Evolutionary conservation across 2,888 invertebrate species (phyloP), one percentile per base, ranked within the genome.

Genomic region (Ecdyonurus torrentis): DNA sequence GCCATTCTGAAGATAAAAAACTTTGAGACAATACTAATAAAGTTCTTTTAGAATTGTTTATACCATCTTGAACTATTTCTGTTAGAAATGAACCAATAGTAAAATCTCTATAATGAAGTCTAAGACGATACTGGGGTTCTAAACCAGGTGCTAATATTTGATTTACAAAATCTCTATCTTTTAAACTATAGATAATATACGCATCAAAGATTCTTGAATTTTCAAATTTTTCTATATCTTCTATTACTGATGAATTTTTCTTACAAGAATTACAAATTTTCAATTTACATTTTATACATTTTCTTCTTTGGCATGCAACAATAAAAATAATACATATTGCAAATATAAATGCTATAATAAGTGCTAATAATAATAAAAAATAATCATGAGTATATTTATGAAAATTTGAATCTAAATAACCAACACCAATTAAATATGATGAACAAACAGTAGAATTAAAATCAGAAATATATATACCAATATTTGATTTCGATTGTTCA

Each of bases 1-100:
- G 87, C 96, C 96, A 97, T 78, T 96, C 95, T 76, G 91, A 91
- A 77, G 91, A 88, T 66, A 96, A 81, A 77, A 96, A 97, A 78
- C 91, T 91, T 75, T 90, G 89, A 20, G 94, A 93, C 64, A 97
- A 76, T 65, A 96, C 88, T 68, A 96, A 82, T 65, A 97, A 87
- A 58, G 93, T 91, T 70, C 93, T 82, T 69, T 91, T 85, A 60
- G 93, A 91, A 62, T 89, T 87, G 73, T 94, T 92, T 23, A 94
- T 91, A 1, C 94, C 93, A 74, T 91, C 90, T 69, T 91, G 86
- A 64, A 97, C 89, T 60, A 94, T 93, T 73, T 96, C 95, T 18
- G 91, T 88, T 20, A 95, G 88, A 74, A 89, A 92, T 10, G 63
- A 63, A 18, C 59, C 52, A 62, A 89, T 85, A 66, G 89, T 89